These are phyloP conservation scores for Pantherophis guttatus DNA, from an alignment of 2,113 vertebrate genomes.

Conservation along the genomic window DNA sequence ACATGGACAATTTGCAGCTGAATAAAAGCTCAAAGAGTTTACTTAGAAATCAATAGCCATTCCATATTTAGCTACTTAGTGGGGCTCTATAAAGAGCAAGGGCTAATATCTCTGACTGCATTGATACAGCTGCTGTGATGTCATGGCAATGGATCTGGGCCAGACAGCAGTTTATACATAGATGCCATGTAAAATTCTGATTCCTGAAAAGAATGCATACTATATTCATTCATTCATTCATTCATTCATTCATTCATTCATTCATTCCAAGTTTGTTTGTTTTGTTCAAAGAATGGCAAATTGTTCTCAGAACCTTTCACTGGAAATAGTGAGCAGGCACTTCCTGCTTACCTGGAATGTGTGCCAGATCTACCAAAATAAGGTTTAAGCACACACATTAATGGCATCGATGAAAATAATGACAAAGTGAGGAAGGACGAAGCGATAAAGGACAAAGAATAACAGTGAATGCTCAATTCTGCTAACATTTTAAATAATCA, in stretches of 20 bases:
- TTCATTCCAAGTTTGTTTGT: background rate
- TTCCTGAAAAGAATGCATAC: background rate
- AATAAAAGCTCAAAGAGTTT: background rate
- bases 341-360: background rate
- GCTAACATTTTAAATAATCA: background rate
- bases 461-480: slow-evolving; percentile 26
- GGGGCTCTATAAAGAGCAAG: background rate
- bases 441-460: background rate
- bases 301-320: background rate
- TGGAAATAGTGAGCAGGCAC: background rate
- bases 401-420: background rate
- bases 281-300: background rate
- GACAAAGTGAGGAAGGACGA: background rate
- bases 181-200: background rate
- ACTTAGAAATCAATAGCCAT: background rate
- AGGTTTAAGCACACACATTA: fast-evolving
- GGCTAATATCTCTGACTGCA: background rate
- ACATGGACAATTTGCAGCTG: background rate
- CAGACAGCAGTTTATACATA: background rate
- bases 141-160: background rate
- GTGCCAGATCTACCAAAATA: background rate
- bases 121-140: background rate
- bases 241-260: background rate
- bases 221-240: too few species aligned
- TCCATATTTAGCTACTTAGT: background rate